phyloP scores from a whole-genome alignment of 2,113 vertebrate genomes.

The Tichodroma muraria region DNA sequence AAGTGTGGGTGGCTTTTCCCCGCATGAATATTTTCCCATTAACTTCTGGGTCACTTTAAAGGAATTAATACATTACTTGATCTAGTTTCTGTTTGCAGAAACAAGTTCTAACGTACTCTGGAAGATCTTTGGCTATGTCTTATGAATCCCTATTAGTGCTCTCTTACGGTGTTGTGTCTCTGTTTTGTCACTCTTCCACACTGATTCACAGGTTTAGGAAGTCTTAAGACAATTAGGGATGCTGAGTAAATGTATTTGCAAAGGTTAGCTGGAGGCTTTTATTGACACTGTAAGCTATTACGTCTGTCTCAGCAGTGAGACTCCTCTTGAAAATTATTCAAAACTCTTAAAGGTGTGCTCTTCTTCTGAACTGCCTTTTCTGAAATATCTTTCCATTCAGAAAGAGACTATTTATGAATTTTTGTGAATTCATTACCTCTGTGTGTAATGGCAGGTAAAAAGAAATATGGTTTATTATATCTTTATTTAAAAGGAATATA shows the following conservation, averaged over 20 bases:
- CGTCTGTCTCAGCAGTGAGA: neutral
- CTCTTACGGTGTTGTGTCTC: neutral
- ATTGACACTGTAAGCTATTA: neutral
- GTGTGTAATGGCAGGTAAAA: neutral
- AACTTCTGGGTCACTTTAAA: neutral
- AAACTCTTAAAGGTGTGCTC: neutral
- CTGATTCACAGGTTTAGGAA: neutral
- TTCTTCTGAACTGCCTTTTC: neutral
- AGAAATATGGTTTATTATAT: neutral
- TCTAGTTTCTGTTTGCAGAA: neutral
- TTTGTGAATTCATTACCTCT: neutral
- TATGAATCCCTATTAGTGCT: neutral
- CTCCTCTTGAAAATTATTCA: neutral
- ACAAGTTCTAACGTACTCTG: neutral
- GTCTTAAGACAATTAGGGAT: neutral
- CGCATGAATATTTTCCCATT: neutral
- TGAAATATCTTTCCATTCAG: neutral
- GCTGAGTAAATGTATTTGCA: neutral
- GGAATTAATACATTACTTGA: neutral
- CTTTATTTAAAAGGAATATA: neutral
- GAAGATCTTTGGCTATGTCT: neutral
- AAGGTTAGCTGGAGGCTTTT: neutral
- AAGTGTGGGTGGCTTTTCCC: neutral
- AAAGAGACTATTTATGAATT: neutral
- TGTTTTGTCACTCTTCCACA: neutral